Evolutionary conservation across 2,888 invertebrate species (phyloP), one percentile per base, ranked within the genome.

Genomic region (Cryptus viduatorius): DNA sequence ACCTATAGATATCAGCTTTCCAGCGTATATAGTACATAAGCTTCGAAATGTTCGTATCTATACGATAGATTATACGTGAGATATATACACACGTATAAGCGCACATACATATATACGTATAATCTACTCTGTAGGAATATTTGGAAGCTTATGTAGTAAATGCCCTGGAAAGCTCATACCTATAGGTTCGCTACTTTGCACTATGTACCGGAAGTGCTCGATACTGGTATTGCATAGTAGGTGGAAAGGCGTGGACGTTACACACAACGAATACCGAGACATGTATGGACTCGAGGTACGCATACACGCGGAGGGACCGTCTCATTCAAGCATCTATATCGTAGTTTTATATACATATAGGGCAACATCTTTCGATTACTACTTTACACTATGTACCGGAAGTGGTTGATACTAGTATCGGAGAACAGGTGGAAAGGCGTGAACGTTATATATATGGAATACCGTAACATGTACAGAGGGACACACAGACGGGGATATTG

Each of bases 401-500:
- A 48, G 48, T 12, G 48, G 4, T n/a, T n/a, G 48, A 48, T 48
- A n/a, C 48, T 46, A 12, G 12, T 46, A 46, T 46, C 48, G 48
- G 12, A 48, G n/a, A 48, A 12, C 12, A 48, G 10, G n/a, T 64
- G 31, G 31, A 64, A n/a, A 64, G 37, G 37, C 8, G 64, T 64
- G 48, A 12, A 48, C 48, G 48, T 48, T 37, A 37, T 8, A 12
- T 48, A 12, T 48, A 48, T 48, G 48, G 48, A 37, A 37, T 37
- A 37, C 37, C 37, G 37, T 37, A 14, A 42, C 31, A 37, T 64
- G 37, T 29, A 31, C 37, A n/a, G 64, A 29, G n/a, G 24, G 5
- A 29, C 64, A 16, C 24, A 46, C 61, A 61, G 48, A 24, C 67
- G 53, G 65, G 67, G 8, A 67, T 76, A 76, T 76, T 76, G 67